Percentiles rank a stretch among this genome's conserved stretches.
phyloP scores from a whole-genome alignment of 1,140 invertebrate species.

The Drosophila neocordata region DNA sequence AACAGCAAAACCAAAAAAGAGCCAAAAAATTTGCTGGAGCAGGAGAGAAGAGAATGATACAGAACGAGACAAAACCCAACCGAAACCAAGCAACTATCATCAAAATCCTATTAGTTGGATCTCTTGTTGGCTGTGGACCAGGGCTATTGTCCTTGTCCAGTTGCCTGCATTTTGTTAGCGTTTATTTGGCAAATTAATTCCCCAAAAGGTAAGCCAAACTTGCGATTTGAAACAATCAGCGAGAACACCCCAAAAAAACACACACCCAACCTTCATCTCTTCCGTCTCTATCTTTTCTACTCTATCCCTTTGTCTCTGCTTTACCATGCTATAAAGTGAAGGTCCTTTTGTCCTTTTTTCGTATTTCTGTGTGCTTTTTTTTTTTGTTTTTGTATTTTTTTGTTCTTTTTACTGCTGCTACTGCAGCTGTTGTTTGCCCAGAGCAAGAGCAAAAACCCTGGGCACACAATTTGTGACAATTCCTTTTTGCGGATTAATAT shows the following conservation, averaged over 20 bases:
- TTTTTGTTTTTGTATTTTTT: neutral
- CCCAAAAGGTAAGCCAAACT: conserved; percentile 80
- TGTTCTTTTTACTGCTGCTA: conserved; percentile 29
- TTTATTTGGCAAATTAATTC: conserved; percentile 82
- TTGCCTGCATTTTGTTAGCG: conserved; percentile 79
- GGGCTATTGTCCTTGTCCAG: conserved; percentile 71
- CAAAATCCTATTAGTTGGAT: conserved; percentile 80
- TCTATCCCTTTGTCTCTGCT: neutral
- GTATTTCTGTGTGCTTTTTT: neutral
- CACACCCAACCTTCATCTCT: neutral
- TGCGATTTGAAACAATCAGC: conserved; percentile 81
- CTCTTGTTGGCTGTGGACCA: conserved; percentile 36
- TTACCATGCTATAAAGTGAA: conserved; percentile 4
- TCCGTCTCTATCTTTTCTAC: neutral
- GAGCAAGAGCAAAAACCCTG: conserved; percentile 34
- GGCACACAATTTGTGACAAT: conserved; percentile 77
- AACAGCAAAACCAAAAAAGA: conserved; percentile 41
- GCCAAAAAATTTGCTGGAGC: conserved; percentile 14
- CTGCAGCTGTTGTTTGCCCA: conserved; percentile 74
- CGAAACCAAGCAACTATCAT: conserved; percentile 68
- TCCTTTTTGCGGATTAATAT: conserved; percentile 81
- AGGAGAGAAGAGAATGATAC: conserved; percentile 25
- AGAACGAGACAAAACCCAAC: neutral
- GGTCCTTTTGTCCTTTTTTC: conserved; percentile 65
- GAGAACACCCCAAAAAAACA: conserved; percentile 11